Percentiles rank a stretch among this genome's conserved stretches.
Evolutionary conservation across 2,797 vertebrate genomes (phyloP).

Genomic region (Sebastolobus alascanus): DNA sequence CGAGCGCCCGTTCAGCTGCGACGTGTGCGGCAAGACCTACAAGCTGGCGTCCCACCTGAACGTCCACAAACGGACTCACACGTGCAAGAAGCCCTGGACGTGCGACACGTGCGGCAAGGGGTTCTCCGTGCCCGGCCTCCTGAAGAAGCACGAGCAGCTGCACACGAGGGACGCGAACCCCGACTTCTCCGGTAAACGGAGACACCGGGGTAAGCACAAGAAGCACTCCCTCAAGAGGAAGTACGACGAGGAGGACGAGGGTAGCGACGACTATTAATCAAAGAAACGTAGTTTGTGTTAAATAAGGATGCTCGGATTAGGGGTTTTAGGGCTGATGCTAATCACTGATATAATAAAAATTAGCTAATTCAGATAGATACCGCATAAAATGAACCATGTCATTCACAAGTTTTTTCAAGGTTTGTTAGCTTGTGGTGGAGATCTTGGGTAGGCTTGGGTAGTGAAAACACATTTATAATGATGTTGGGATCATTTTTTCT

Average conservation of each 20-base stretch:
- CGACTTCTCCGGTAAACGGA: constrained; percentile 70
- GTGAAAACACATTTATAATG: constrained; percentile 1
- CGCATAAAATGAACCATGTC: neutral
- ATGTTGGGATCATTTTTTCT: neutral
- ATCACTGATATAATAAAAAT: constrained; percentile 6
- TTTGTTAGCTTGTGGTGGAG: neutral
- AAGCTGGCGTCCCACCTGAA: constrained; percentile 81
- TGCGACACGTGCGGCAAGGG: constrained; percentile 80
- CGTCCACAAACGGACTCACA: constrained; percentile 82
- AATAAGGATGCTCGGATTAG: neutral
- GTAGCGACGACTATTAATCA: constrained; percentile 76
- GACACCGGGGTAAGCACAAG: constrained; percentile 77
- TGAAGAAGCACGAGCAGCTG: constrained; percentile 80
- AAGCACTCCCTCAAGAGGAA: constrained; percentile 78
- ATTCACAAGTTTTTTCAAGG: neutral
- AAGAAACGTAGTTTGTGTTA: neutral
- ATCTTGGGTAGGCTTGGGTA: neutral
- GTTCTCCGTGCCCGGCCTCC: constrained; percentile 76
- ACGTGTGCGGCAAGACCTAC: constrained; percentile 83
- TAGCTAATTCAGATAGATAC: neutral
- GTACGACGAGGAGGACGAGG: constrained; percentile 79
- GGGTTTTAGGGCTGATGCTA: constrained; percentile 2
- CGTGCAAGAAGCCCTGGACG: constrained; percentile 80
- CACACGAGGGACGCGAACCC: constrained; percentile 72
- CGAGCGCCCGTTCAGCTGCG: constrained; percentile 81